These are phyloP conservation scores for Resseliella maxima DNA, from an alignment of 2,888 invertebrate genomes.

Conservation along the genomic window DNA sequence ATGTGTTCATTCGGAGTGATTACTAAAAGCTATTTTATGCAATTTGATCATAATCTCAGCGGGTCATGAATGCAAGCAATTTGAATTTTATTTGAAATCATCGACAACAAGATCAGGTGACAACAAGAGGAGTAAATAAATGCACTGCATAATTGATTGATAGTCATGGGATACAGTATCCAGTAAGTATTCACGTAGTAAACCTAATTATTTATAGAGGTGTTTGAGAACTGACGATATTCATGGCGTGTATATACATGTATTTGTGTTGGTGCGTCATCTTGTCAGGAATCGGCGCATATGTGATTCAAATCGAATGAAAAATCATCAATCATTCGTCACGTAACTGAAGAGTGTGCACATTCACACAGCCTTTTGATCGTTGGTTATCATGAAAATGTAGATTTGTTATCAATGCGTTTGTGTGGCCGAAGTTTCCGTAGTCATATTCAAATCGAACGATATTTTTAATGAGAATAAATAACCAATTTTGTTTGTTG, in stretches of 20 bases:
- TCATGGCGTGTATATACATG: neutral
- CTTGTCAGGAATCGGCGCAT: conserved; percentile 30
- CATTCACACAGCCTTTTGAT: neutral
- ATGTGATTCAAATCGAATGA: neutral
- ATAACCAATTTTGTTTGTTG: neutral
- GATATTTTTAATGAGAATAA: neutral
- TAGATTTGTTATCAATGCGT: neutral
- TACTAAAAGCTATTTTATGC: neutral
- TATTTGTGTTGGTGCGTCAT: neutral
- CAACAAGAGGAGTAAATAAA: conserved; percentile 41
- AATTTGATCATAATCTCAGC: neutral
- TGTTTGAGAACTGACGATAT: conserved; percentile 41
- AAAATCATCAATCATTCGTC: conserved; percentile 51
- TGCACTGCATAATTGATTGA: conserved; percentile 41
- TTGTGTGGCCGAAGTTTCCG: neutral
- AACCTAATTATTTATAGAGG: conserved; percentile 34
- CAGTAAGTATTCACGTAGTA: neutral
- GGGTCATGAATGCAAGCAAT: neutral
- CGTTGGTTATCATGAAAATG: conserved; percentile 42
- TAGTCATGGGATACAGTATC: neutral
- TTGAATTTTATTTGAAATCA: conserved; percentile 33
- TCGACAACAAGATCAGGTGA: conserved; percentile 35
- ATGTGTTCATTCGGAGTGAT: neutral
- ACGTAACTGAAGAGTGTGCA: conserved; percentile 2
- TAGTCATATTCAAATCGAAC: neutral